Conservation (phyloP, 2,113 vertebrate species). For the Gymnorhina tibicen region DNA sequence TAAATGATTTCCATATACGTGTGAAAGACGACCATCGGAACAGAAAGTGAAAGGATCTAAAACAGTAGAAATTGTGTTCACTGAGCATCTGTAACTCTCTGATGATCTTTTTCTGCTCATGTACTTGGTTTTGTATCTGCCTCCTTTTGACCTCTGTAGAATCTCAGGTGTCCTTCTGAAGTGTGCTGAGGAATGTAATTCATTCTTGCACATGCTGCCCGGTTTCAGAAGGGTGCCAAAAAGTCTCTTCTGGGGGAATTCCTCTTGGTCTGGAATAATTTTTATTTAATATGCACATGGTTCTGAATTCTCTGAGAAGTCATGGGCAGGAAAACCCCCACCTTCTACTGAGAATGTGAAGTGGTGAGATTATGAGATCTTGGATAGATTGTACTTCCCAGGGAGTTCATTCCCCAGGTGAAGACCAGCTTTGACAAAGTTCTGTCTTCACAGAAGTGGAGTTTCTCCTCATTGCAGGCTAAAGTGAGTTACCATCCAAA, state of each 20-base stretch:
- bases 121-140: background rate
- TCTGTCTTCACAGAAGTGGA: background rate
- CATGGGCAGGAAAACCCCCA: background rate
- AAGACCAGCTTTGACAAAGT: background rate
- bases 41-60: background rate
- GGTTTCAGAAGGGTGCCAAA: background rate
- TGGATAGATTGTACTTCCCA: background rate
- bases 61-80: background rate
- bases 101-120: background rate
- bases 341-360: background rate
- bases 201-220: background rate
- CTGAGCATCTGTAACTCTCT: background rate
- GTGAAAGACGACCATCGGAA: background rate
- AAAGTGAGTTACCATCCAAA: background rate
- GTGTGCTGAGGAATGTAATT: background rate
- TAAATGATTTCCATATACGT: rapidly evolving
- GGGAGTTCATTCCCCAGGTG: background rate
- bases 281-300: background rate
- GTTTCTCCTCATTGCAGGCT: background rate
- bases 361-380: background rate
- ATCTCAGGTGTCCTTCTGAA: background rate
- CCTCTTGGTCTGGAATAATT: background rate
- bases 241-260: background rate
- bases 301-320: background rate
- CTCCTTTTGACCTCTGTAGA: background rate